Conservation (phyloP, 2,888 invertebrate species). For the Napeogenes sylphis region DNA sequence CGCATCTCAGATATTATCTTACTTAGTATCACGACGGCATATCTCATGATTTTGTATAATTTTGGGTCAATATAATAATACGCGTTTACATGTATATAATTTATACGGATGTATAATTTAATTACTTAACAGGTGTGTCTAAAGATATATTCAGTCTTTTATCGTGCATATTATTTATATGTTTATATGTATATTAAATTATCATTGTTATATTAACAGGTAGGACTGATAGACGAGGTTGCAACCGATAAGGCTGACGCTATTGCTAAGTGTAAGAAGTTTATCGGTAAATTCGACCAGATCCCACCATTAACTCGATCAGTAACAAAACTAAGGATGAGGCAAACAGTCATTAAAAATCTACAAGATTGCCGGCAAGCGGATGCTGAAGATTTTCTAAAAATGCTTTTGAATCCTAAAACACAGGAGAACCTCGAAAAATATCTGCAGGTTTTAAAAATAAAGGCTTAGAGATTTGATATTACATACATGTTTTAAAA, state of each 20-base stretch:
- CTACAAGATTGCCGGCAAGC: conserved; percentile 78
- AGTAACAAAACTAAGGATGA: conserved; percentile 75
- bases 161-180: too few species aligned
- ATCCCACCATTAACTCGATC: conserved; percentile 80
- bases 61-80: too few species aligned
- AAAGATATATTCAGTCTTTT: too few species aligned
- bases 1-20: too few species aligned
- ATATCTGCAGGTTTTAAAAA: conserved; percentile 84
- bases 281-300: conserved; percentile 80
- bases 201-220: conserved; percentile 41
- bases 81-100: too few species aligned
- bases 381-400: conserved; percentile 81
- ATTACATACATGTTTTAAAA: too few species aligned
- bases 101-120: too few species aligned
- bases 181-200: too few species aligned
- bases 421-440: conserved; percentile 84
- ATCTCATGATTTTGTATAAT: too few species aligned
- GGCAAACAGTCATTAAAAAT: conserved; percentile 67
- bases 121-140: too few species aligned
- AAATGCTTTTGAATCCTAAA: conserved; percentile 78
- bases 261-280: conserved; percentile 80
- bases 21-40: too few species aligned
- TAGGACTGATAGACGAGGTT: conserved; percentile 87
- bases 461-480: conserved; percentile 55
- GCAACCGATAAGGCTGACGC: conserved; percentile 83